phyloP scores from a whole-genome alignment of 2,888 invertebrate species.

The Clistopyga incitator region DNA sequence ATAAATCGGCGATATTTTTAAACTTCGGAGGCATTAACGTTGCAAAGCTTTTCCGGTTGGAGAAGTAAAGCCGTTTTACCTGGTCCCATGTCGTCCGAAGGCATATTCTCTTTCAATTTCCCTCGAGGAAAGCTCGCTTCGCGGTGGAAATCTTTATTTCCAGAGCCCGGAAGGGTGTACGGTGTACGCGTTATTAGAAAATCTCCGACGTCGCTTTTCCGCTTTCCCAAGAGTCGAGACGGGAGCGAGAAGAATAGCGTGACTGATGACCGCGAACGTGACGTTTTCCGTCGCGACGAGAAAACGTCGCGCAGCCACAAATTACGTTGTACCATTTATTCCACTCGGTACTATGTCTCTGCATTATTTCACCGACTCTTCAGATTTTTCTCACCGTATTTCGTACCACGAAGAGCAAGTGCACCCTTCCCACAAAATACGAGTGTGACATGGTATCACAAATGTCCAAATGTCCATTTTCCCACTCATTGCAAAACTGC shows the following conservation, averaged over 20 bases:
- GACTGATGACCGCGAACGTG: conserved; percentile 7
- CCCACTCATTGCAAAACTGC: too few relatives aligned
- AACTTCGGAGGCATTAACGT: background rate
- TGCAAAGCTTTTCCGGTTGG: conserved; percentile 22
- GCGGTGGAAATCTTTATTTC: conserved; percentile 23
- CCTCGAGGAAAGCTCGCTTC: conserved; percentile 36
- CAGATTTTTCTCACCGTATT: background rate
- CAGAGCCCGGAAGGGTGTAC: conserved; percentile 13
- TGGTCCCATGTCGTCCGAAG: background rate
- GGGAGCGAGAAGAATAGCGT: conserved; percentile 30
- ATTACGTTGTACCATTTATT: conserved; percentile 14
- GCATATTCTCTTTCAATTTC: conserved; percentile 26
- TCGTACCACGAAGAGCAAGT: background rate
- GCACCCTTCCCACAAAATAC: background rate
- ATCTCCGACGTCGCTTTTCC: conserved; percentile 11
- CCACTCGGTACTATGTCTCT: background rate
- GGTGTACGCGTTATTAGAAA: conserved; percentile 30
- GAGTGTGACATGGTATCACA: background rate
- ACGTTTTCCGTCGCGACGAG: background rate
- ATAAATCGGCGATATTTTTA: background rate
- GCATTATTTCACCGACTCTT: background rate
- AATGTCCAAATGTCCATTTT: too few relatives aligned
- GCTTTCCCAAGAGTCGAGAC: conserved; percentile 20
- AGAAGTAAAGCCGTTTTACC: conserved; percentile 32
- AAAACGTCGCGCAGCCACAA: background rate